Conservation (phyloP, 2,888 invertebrate species). For the Hoplodrina blanda region DNA sequence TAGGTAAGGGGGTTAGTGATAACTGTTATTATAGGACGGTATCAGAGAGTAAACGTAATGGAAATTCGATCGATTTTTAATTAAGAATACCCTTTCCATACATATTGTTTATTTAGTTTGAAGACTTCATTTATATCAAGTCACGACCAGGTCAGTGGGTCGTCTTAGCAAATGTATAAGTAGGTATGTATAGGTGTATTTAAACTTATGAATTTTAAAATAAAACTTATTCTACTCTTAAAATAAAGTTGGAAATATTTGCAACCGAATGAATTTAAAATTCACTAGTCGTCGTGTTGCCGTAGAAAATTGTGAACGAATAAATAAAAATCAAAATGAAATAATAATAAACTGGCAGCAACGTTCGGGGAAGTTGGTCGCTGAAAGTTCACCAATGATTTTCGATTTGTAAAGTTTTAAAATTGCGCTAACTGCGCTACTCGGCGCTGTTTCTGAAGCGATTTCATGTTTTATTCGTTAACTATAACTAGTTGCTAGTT, state of each 20-base stretch:
- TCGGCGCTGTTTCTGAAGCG: conserved; percentile 55
- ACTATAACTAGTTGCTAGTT: conserved; percentile 57
- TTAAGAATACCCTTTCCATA: too few species aligned
- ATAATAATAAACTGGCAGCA: conserved; percentile 69
- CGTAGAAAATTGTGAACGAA: conserved; percentile 63
- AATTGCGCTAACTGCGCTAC: conserved; percentile 63
- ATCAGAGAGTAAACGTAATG: too few species aligned
- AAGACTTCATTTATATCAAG: too few species aligned
- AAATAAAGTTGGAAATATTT: conserved; percentile 53
- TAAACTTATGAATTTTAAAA: too few species aligned
- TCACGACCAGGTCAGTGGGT: too few species aligned
- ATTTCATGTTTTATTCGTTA: conserved; percentile 65
- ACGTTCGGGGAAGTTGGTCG: conserved; percentile 58
- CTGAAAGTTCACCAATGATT: conserved; percentile 64
- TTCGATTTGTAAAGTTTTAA: conserved; percentile 67
- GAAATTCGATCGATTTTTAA: too few species aligned
- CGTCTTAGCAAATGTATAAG: too few species aligned
- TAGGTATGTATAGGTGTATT: too few species aligned
- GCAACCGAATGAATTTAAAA: conserved; percentile 61
- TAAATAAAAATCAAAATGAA: conserved; percentile 72
- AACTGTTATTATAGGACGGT: too few species aligned
- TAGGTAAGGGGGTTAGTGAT: too few species aligned
- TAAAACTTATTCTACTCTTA: background rate
- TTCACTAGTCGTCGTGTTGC: conserved; percentile 58
- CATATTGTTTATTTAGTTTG: too few species aligned